Conservation (phyloP, 1,140 invertebrate genomes). For the Alviniconcha marisindica region DNA sequence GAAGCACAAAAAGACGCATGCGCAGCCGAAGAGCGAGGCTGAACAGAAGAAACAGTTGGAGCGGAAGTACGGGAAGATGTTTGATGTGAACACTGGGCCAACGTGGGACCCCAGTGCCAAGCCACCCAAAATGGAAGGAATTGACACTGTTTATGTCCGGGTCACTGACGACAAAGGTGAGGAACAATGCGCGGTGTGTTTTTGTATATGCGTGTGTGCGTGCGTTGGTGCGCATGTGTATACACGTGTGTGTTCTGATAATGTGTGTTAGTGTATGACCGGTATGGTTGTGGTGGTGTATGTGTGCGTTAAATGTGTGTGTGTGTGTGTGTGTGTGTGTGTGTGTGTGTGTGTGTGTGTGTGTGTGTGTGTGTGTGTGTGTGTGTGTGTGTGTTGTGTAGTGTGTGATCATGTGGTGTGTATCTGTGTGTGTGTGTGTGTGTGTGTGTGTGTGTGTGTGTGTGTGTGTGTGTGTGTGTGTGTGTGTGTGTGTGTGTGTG, state of each 20-base stretch:
- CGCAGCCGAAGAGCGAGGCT: conserved; percentile 41
- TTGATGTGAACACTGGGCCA: conserved; percentile 49
- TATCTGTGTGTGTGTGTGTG: too few relatives aligned
- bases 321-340: not conserved
- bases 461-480: too few relatives aligned
- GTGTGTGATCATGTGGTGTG: too few relatives aligned
- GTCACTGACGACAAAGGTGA: conserved; percentile 55
- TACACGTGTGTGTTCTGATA: not conserved
- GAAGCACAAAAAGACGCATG: conserved; percentile 5
- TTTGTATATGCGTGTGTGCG: not conserved
- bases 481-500: too few relatives aligned
- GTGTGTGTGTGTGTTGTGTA: too few relatives aligned
- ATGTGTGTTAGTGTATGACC: not conserved
- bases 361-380: not conserved
- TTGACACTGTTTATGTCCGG: conserved; percentile 57
- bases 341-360: not conserved
- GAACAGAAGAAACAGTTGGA: conserved; percentile 54
- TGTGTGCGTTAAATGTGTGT: not conserved
- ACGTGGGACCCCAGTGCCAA: conserved; percentile 42
- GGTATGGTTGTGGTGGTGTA: not conserved
- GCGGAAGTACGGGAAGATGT: conserved; percentile 56
- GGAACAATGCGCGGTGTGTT: not conserved
- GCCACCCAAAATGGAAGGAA: conserved; percentile 65
- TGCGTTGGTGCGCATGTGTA: not conserved
- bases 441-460: too few relatives aligned